Evolutionary conservation across 2,888 invertebrate species (phyloP).

Genomic region (Synanthedon tipuliformis): DNA sequence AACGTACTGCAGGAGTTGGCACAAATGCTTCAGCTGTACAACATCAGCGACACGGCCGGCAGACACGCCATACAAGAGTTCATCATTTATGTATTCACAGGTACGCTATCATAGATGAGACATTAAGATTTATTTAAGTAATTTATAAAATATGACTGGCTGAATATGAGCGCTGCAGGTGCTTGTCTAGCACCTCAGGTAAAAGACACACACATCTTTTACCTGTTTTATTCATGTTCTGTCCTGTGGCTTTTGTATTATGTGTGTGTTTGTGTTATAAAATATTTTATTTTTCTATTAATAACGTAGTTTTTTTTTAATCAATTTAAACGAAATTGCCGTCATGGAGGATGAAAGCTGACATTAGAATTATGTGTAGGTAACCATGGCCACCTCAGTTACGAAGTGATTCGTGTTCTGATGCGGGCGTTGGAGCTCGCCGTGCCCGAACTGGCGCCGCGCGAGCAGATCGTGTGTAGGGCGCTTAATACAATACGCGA

Average conservation of each 20-base stretch:
- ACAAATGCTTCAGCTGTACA: constrained; percentile 65
- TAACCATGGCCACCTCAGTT: constrained; percentile 43
- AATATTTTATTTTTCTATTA: no score
- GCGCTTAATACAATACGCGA: constrained; percentile 69
- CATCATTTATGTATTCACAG: constrained; percentile 42
- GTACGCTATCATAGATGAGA: constrained; percentile 15
- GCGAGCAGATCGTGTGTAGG: constrained; percentile 64
- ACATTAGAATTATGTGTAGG: constrained; percentile 19
- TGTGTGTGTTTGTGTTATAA: no score
- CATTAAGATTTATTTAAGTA: not conserved
- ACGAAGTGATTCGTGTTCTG: constrained; percentile 52
- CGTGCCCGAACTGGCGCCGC: constrained; percentile 42
- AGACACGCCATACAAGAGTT: constrained; percentile 42
- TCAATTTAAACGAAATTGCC: no score
- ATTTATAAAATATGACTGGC: no score
- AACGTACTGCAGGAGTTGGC: constrained; percentile 71
- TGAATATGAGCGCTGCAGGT: no score
- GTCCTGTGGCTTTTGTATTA: no score
- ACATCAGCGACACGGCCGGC: constrained; percentile 71
- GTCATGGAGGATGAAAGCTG: no score
- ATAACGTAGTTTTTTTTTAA: no score
- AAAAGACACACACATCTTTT: no score
- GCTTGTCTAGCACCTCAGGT: no score
- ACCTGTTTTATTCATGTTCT: no score
- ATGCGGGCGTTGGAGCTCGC: constrained; percentile 50